Evolutionary conservation across 2,888 invertebrate genomes (phyloP), one percentile per base, ranked within the genome.

Genomic region (Drepana falcataria): DNA sequence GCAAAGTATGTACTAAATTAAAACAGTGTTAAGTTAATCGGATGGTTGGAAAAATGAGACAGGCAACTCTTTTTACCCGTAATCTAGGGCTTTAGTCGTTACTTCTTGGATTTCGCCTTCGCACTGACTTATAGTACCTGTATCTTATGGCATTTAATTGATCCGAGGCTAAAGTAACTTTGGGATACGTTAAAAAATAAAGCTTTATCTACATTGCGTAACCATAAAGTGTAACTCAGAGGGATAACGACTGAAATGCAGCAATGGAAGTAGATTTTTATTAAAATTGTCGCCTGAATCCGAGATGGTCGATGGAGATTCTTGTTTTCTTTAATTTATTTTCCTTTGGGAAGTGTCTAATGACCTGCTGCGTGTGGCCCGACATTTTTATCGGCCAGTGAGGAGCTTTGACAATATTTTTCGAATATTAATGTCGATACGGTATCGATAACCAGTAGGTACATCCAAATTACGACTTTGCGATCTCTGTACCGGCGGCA

Each of bases 241-340:
- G 6, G 44, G 9, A 3, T 9, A 9, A 2, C 44, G 9, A 3
- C 9, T 48, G n/a, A 59, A 59, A 63, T 34, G 47, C 56, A 41
- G 68, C 67, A 63, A 60, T 77, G 76, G 55, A 67, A 55, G 9
- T 2, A 9, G 49, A 7, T 37, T 51, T 51, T 40, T 57, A 55
- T 56, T 55, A 53, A 51, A 37, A 58, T 48, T 51, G 51, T 65
- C 53, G 59, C 59, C 69, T 75, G 76, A 78, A 83, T 83, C 44
- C 44, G 78, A 79, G 83, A 81, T 78, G 76, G 78, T 76, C 71
- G 79, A 77, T 77, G 79, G 79, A 84, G 86, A 84, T 85, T 85
- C 88, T 89, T 85, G 87, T 90, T 87, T 86, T 80, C 78, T 87
- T 88, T 87, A 87, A 89, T 90, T 91, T 91, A 90, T 90, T 88